These are phyloP conservation scores for Helobdella robusta DNA, from an alignment of 2,888 invertebrate genomes.

Conservation along the genomic window DNA sequence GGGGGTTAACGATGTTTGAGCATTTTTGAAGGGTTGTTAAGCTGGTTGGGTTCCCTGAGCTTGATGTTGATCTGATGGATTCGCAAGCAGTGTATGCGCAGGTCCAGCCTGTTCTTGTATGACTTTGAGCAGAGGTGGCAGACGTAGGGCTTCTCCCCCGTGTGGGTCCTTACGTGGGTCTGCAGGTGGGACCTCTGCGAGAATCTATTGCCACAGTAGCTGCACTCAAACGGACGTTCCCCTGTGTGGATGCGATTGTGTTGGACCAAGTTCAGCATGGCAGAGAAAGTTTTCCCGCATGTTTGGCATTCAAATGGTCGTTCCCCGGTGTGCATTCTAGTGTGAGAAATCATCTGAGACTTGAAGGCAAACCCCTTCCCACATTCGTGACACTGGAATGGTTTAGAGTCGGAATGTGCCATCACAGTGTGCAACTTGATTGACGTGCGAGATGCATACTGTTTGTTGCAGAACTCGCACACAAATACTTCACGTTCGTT, in stretches of 20 bases:
- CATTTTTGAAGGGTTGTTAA: constrained; percentile 10
- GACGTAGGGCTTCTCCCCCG: constrained; percentile 28
- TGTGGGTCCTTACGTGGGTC: constrained; percentile 26
- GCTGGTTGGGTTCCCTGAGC: constrained; percentile 17
- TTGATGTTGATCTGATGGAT: constrained; percentile 27
- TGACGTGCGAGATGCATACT: constrained; percentile 24
- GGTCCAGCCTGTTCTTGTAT: constrained; percentile 28
- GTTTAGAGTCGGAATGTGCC: constrained; percentile 26
- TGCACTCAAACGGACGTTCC: constrained; percentile 25
- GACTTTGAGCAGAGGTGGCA: constrained; percentile 25
- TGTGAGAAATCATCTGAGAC: constrained; percentile 24
- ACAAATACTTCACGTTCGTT: constrained; percentile 12
- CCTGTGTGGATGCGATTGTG: constrained; percentile 29
- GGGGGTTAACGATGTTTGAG: too few species aligned
- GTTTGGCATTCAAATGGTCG: constrained; percentile 21
- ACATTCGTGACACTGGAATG: constrained; percentile 23
- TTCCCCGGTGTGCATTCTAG: constrained; percentile 26
- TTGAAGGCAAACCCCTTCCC: constrained; percentile 26
- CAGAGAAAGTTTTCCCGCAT: constrained; percentile 27
- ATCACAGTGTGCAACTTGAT: constrained; percentile 26
- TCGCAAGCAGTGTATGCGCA: constrained; percentile 25
- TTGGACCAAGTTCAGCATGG: constrained; percentile 22
- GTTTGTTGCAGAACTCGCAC: constrained; percentile 26
- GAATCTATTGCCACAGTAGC: constrained; percentile 25
- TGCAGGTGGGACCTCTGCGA: constrained; percentile 22